These are phyloP conservation scores for Chloroceryle aenea DNA, from an alignment of 2,113 vertebrate genomes.

Conservation along the genomic window DNA sequence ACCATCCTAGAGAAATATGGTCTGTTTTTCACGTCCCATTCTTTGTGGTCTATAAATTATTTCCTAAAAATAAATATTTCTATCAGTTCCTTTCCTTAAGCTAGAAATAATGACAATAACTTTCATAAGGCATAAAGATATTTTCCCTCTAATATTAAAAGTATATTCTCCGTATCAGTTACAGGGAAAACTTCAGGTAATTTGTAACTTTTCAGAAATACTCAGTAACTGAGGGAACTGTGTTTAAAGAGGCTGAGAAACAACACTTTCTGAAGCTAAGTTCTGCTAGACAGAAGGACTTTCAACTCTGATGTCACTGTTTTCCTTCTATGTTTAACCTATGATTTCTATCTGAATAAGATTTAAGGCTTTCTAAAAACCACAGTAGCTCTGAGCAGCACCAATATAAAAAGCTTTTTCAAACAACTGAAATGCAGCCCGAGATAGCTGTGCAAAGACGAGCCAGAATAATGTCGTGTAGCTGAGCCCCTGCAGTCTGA, in stretches of 20 bases:
- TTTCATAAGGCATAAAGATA: background rate
- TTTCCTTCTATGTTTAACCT: background rate
- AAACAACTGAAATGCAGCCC: background rate
- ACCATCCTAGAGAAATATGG: rapidly evolving
- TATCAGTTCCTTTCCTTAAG: background rate
- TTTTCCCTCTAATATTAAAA: background rate
- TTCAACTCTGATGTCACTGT: background rate
- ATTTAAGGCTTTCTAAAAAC: background rate
- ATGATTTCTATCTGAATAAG: background rate
- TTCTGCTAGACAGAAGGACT: background rate
- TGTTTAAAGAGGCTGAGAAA: background rate
- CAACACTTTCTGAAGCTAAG: background rate
- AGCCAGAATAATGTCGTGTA: background rate
- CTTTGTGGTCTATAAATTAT: background rate
- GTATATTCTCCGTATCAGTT: background rate
- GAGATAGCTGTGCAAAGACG: background rate
- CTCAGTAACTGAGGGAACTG: background rate
- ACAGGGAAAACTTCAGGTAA: background rate
- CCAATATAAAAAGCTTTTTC: constrained; percentile 7
- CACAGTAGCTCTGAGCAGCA: background rate
- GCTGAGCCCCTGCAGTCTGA: background rate
- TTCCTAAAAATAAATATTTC: background rate
- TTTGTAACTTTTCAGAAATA: background rate
- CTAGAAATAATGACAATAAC: background rate
- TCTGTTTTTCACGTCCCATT: background rate